These are phyloP conservation scores for Aplodontia rufa DNA, from an alignment of 2,113 vertebrate genomes.

Conservation along the genomic window DNA sequence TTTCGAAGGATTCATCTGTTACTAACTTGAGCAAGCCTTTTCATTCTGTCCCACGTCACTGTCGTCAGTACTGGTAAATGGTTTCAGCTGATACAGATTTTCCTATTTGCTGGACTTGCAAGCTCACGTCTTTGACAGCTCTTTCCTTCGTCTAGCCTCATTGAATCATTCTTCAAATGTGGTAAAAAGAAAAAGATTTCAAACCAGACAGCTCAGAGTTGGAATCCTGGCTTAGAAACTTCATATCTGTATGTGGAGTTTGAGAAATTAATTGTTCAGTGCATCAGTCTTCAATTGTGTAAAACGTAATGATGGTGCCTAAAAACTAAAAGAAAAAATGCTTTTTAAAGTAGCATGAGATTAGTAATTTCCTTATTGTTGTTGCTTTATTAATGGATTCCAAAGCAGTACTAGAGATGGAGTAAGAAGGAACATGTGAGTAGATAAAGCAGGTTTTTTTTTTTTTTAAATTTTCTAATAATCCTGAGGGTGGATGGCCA, in stretches of 20 bases:
- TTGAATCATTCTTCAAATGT: slow-evolving; percentile 14
- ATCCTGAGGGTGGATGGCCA: background rate
- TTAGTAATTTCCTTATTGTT: background rate
- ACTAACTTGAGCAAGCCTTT: background rate
- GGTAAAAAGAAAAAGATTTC: background rate
- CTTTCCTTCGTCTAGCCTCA: slow-evolving; percentile 1
- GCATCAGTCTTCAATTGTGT: background rate
- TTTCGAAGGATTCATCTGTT: background rate
- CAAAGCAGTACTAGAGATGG: slow-evolving; percentile 15
- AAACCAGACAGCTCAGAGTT: background rate
- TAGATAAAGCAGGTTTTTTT: background rate
- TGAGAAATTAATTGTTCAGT: slow-evolving; percentile 37
- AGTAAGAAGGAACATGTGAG: too few relatives aligned
- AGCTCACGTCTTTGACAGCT: background rate
- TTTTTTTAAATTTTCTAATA: background rate
- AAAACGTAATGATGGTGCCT: slow-evolving; percentile 1
- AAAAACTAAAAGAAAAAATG: background rate
- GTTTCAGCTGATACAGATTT: background rate
- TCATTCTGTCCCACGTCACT: background rate
- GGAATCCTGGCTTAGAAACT: background rate
- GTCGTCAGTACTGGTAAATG: background rate
- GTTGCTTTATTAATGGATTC: background rate
- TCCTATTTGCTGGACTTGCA: slow-evolving; percentile 7
- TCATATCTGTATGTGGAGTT: background rate
- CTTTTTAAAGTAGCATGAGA: background rate